These are phyloP conservation scores for Oithona nana DNA, from an alignment of 2,888 invertebrate genomes.

Conservation along the genomic window DNA sequence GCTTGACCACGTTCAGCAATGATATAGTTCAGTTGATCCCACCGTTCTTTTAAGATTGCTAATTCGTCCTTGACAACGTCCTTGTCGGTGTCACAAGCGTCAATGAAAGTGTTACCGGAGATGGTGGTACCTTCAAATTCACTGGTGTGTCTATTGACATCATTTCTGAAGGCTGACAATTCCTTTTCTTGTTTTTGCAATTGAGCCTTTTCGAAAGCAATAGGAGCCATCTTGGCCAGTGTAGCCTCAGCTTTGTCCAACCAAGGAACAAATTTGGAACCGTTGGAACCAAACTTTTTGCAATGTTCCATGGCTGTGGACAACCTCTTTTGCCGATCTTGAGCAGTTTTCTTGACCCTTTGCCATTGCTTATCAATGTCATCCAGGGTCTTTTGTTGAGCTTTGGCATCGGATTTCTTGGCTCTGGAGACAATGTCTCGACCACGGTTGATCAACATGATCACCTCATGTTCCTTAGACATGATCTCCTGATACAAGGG, in stretches of 20 bases:
- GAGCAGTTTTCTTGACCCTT: slow-evolving; percentile 64
- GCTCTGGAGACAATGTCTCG: slow-evolving; percentile 40
- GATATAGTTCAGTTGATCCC: slow-evolving; percentile 76
- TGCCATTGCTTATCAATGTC: slow-evolving; percentile 81
- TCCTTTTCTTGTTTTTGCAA: slow-evolving; percentile 72
- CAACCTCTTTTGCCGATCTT: slow-evolving; percentile 62
- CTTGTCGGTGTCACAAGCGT: slow-evolving; percentile 73
- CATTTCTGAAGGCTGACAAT: slow-evolving; percentile 69
- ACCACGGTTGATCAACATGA: slow-evolving; percentile 80
- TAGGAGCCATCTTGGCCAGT: slow-evolving; percentile 51
- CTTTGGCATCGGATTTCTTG: slow-evolving; percentile 36
- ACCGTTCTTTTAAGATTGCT: slow-evolving; percentile 57
- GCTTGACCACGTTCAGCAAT: slow-evolving; percentile 53
- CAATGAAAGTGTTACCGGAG: slow-evolving; percentile 67
- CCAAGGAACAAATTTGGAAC: slow-evolving; percentile 75
- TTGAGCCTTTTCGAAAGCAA: slow-evolving; percentile 56
- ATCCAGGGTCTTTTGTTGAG: slow-evolving; percentile 57
- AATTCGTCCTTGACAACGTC: slow-evolving; percentile 67
- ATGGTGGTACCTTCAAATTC: slow-evolving; percentile 76
- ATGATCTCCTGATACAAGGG: slow-evolving; percentile 72
- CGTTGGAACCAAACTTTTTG: slow-evolving; percentile 65
- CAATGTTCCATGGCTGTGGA: slow-evolving; percentile 82
- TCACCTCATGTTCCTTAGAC: slow-evolving; percentile 74
- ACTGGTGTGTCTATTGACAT: slow-evolving; percentile 78
- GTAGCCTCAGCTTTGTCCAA: slow-evolving; percentile 66